Base-by-base conservation (phyloP, 2,797 vertebrate species). In the Chaetodon trifasciatus region DNA sequence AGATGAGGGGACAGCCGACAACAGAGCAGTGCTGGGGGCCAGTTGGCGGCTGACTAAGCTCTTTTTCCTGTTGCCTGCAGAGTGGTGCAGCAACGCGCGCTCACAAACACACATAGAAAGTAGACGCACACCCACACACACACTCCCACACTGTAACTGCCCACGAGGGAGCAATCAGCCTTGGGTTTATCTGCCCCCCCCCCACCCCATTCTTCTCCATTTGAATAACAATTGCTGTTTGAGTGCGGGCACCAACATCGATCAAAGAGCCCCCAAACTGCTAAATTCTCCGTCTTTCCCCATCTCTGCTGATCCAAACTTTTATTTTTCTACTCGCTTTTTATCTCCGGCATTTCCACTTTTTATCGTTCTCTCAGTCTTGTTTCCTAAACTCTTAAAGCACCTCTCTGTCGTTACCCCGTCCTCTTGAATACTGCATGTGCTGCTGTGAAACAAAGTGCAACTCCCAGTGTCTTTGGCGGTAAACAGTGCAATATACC, bases 31-130 rank as follows among this genome's bases (percentile, higher is more conserved):
- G 77, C 15, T 47, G 64, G 64, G 80, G 79, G 90, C 79, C 85
- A 89, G 86, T 91, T 93, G 90, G 91, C 42, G n/a, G 89, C 91
- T 94, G 92, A 94, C 91, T 92, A 85, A 93, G 92, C 93, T 86
- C 70, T 88, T 93, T 91, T 84, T 64, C 53, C 56, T 53, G 81
- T 66, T 78, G 85, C 88, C 88, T 86, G 89, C 88, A 90, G 84
- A 81, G 70, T 81, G 83, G 60, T 82, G 88, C 89, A 90, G 76
- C 74, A 6, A 77, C 37, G 9, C 39, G 6, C 79, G 21, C 35
- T 23, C 69, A 23, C 84, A 79, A n/a, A 81, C 62, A 79, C 74
- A 74, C 70, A 63, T 7, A 75, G 5, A 61, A 56, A 67, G 47
- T 17, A 76, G 21, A 66, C 35, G 53, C 60, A 81, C 70, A 72